These are phyloP conservation scores for Chloroceryle aenea DNA, from an alignment of 2,113 vertebrate species.

Conservation along the genomic window DNA sequence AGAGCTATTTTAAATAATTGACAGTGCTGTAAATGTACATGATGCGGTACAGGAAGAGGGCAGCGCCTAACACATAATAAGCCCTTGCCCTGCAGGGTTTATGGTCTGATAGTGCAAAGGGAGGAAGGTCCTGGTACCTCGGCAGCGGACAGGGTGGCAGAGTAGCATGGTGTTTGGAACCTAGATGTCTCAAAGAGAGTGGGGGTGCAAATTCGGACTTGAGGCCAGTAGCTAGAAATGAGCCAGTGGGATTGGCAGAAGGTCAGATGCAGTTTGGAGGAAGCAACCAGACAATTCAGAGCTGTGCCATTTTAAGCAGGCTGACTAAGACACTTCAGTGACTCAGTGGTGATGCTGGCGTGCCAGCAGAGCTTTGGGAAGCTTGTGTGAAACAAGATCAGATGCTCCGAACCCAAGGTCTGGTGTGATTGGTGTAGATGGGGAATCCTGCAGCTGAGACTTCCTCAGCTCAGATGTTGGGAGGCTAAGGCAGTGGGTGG, in stretches of 20 bases:
- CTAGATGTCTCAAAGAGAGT: fast-evolving
- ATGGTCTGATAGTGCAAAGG: background rate
- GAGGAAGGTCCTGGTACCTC: background rate
- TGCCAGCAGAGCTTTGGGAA: background rate
- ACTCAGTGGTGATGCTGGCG: background rate
- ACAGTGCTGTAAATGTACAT: slow-evolving; percentile 32
- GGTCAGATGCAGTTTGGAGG: slow-evolving; percentile 12
- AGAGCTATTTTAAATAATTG: slow-evolving; percentile 60
- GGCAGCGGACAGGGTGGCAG: background rate
- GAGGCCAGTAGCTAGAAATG: background rate
- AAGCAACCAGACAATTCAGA: slow-evolving; percentile 9
- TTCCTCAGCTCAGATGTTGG: background rate
- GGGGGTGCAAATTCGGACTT: background rate
- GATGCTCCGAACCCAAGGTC: background rate
- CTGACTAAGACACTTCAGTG: slow-evolving; percentile 22
- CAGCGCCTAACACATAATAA: background rate
- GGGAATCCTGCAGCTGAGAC: background rate
- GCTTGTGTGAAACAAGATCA: background rate
- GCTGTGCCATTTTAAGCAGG: slow-evolving; percentile 45
- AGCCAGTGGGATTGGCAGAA: background rate
- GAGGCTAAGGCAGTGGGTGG: background rate
- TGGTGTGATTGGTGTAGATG: background rate
- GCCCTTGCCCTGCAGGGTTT: background rate
- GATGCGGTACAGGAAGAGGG: slow-evolving; percentile 30
- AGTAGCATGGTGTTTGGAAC: fast-evolving